Evolutionary conservation across 2,888 invertebrate genomes (phyloP), one percentile per base, ranked within the genome.

Genomic region (Pristionchus maxplancki): DNA sequence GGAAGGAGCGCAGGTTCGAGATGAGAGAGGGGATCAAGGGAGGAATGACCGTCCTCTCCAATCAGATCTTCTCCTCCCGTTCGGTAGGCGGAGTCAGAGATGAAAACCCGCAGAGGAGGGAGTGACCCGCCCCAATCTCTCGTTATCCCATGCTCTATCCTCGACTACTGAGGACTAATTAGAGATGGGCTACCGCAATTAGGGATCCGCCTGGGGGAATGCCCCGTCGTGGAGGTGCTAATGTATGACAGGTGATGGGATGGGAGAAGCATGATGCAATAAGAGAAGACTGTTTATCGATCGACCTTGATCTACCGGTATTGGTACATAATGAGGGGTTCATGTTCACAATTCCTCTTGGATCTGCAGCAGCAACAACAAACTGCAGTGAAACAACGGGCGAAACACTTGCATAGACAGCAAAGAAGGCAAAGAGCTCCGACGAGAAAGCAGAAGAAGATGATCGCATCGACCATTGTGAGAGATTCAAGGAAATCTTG

Each of bases 401-500:
- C 15, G 20, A 31, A 67, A 34, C 44, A 44, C 11, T 78, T 78
- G 34, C 78, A 44, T 11, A 78, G 78, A 9, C 78, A 78, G 8
- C 78, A 78, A n/a, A 44, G 11, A 6, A 78, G 24, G 24, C 40
- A 78, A 28, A 78, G 20, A 15, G 28, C 44, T 11, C 44, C 78
- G 13, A 78, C 28, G 15, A 44, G 24, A 24, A 78, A 44, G 34
- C 78, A 78, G n/a, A 78, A 44, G 78, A 78, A 78, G 2, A 78
- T 48, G 3, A 78, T 5, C 0, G 44, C 44, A 78, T 78, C 78
- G n/a, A 28, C 20, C n/a, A 78, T 28, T 44, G 78, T 78, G n/a
- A 78, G 78, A 78, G 78, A 78, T 13, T 78, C 78, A 48, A 78
- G 28, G 28, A 78, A 78, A 15, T 40, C 17, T 44, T 78, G 78